Evolutionary conservation across 2,888 invertebrate species (phyloP).

Genomic region (Philhelius pedissequus): DNA sequence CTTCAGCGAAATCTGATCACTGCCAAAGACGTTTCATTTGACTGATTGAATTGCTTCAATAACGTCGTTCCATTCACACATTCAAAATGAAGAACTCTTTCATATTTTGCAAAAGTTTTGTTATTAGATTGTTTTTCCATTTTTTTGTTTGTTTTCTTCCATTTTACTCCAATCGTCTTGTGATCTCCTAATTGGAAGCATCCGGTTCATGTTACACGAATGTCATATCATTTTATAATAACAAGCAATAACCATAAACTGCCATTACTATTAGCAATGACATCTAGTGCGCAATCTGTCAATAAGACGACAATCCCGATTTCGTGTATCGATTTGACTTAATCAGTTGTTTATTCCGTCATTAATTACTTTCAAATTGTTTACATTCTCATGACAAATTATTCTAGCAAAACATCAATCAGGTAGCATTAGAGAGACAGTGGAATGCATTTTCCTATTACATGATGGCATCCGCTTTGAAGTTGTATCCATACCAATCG

Average conservation of each 20-base stretch:
- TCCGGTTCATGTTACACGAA: background rate
- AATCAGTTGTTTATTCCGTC: constrained; percentile 48
- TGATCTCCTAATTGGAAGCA: background rate
- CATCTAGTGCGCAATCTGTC: constrained; percentile 45
- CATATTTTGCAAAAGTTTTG: too few species aligned
- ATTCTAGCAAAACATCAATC: constrained; percentile 54
- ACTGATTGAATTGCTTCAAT: too few species aligned
- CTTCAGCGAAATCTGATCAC: background rate
- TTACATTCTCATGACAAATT: constrained; percentile 45
- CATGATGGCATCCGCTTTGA: constrained; percentile 27
- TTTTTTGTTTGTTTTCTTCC: too few species aligned
- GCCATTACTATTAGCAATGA: background rate
- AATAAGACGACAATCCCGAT: constrained; percentile 25
- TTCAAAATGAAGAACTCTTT: too few species aligned
- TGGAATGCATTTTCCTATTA: constrained; percentile 32
- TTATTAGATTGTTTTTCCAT: too few species aligned
- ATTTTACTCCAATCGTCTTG: too few species aligned
- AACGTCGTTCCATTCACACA: too few species aligned
- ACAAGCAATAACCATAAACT: background rate
- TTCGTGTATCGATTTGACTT: constrained; percentile 43
- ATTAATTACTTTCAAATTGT: constrained; percentile 35
- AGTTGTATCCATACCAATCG: constrained; percentile 1
- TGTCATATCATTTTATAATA: background rate
- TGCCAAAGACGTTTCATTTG: too few species aligned
- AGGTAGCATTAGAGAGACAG: constrained; percentile 5